Base-by-base conservation (phyloP, 1,140 invertebrate species). In the Drosophila equinoxialis region DNA sequence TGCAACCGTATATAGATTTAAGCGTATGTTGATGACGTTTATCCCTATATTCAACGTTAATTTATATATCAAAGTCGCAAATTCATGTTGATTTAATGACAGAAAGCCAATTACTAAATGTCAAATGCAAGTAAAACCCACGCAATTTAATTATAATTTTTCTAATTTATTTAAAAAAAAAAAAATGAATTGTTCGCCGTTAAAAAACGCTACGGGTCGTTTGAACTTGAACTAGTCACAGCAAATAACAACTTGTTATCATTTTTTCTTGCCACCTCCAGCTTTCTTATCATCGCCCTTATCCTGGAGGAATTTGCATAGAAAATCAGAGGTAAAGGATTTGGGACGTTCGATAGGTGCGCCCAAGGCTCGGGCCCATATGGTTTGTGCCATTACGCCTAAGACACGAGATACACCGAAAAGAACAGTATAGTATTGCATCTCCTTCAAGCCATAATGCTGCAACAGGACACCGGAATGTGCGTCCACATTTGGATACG, bases 401-500 rank as follows among this genome's bases (percentile, higher is more conserved):
- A 99, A 93, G 5, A 97, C 97, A 81, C 98, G 95, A 0, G 98
- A 99, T 3, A 99, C 97, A 45, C 98, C 98, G 92, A 99, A 99
- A 74, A 99, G 93, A 1, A 99, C 98, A 11, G 98, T 99, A 94
- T 99, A 99, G 93, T 97, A 99, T 91, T 97, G 97, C 97, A 98
- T 99, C 93, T 99, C 98, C 74, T 95, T 98, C 94, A 99, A 94
- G 61, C 97, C 97, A 91, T 97, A 99, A 93, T 99, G 96, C 94
- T 98, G 93, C 58, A 99, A 93, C 5, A 99, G 93, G 7, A 98
- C 97, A 63, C 98, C 98, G 74, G 97, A 98, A 93, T 99, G 98
- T 35, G 98, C 98, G 93, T 99, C 98, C 69, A 99, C 98, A 93
- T 99, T 99, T 48, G 98, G 98, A 97, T 97, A 99, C 30, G 98